These are phyloP conservation scores for Heterodera schachtii DNA, from an alignment of 1,140 invertebrate species.

Conservation along the genomic window DNA sequence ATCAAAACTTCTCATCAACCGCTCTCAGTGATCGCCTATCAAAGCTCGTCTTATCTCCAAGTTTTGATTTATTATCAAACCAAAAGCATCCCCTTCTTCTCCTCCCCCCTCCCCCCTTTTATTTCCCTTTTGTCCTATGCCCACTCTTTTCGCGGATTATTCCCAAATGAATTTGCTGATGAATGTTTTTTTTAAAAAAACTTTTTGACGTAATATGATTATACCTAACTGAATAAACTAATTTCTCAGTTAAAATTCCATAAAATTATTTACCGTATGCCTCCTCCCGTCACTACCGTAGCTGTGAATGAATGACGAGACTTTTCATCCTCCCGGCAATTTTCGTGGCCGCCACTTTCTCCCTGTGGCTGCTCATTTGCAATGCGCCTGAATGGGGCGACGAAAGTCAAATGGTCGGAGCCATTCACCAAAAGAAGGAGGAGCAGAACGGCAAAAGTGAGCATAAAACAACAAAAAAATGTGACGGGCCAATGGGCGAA, in stretches of 20 bases:
- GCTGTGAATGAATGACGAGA: constrained; percentile 53
- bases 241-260: too few species aligned
- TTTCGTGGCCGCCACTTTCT: constrained; percentile 56
- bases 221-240: too few species aligned
- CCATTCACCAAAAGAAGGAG: background rate
- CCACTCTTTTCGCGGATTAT: too few species aligned
- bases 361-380: constrained; percentile 57
- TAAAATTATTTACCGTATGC: background rate
- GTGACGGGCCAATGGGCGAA: too few species aligned
- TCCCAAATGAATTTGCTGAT: too few species aligned
- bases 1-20: background rate
- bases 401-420: constrained; percentile 30
- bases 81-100: too few species aligned
- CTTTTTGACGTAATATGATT: too few species aligned
- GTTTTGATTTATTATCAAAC: too few species aligned
- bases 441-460: background rate
- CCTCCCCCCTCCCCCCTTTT: too few species aligned
- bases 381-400: constrained; percentile 58
- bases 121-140: too few species aligned
- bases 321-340: constrained; percentile 63
- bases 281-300: background rate
- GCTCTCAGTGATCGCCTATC: background rate
- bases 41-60: background rate
- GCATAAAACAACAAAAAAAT: background rate
- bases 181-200: too few species aligned